These are phyloP conservation scores for Galeruca laticollis DNA, from an alignment of 2,888 invertebrate genomes.

Conservation along the genomic window DNA sequence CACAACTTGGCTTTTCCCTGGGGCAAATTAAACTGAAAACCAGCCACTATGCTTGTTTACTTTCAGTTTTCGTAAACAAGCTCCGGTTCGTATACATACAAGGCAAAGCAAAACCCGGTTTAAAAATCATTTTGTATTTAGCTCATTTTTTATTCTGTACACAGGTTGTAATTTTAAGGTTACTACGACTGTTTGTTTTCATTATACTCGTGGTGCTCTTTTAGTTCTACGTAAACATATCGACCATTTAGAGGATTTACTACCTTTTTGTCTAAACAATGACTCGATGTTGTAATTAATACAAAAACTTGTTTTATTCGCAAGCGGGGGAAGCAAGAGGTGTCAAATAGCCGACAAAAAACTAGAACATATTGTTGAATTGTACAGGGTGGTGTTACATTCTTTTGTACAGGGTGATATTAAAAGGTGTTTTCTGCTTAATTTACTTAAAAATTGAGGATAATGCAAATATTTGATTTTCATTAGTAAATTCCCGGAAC, in stretches of 20 bases:
- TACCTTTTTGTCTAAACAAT: not conserved
- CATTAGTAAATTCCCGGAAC: no score
- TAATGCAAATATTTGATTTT: no score
- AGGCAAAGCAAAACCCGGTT: not conserved
- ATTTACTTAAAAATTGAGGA: no score
- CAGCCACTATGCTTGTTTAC: slow-evolving; percentile 5
- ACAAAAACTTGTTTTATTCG: no score
- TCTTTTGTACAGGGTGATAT: no score
- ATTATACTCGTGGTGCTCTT: not conserved
- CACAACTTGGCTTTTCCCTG: not conserved
- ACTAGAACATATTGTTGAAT: no score
- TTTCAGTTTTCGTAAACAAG: slow-evolving; percentile 7
- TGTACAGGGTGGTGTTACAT: no score
- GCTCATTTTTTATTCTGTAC: not conserved
- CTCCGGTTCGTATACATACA: not conserved
- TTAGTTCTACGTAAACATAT: not conserved
- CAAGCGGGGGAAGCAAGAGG: no score
- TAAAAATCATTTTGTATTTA: not conserved
- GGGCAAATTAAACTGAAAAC: not conserved
- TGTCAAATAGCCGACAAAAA: no score
- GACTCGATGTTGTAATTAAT: not conserved
- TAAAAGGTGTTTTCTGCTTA: no score
- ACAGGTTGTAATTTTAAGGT: slow-evolving; percentile 18
- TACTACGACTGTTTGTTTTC: slow-evolving; percentile 8
- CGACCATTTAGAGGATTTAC: no score